Base-by-base conservation (phyloP, 2,888 invertebrate species). In the Ormyrus pomaceus region DNA sequence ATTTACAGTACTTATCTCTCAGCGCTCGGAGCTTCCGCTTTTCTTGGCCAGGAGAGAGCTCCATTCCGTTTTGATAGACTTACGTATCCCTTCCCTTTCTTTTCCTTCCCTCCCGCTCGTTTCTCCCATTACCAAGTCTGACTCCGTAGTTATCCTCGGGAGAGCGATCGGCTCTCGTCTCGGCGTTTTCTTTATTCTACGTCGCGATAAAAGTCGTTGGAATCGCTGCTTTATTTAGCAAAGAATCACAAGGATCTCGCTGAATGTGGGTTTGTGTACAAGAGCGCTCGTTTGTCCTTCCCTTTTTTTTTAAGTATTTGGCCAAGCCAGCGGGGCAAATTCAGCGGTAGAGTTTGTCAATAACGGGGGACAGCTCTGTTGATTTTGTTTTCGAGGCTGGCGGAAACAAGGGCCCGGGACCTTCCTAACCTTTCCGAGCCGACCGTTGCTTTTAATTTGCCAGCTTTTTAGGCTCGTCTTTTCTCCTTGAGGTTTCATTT, bases 91-190 rank as follows among this genome's bases (percentile, higher is more conserved):
- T 69, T 68, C 70, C 75, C 65, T 77, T 53, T 74, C 58, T 64
- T 72, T 64, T 46, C 62, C 59, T 46, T 55, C 76, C 76, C 70
- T 6, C 64, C 10, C 69, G 69, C 77, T 62, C 56, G 82, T 76
- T 68, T 70, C 50, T 77, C 72, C 80, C 69, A 78, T 81, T 73
- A 73, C 70, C 78, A 78, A 61, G 72, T 79, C 80, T 68, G 79
- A 81, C 83, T 80, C 62, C 79, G 62, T 68, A 81, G 81, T 77
- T 81, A 79, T 79, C 79, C 81, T 77, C 80, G 68, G 46, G 68
- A 69, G 73, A 79, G 62, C 78, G 61, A 79, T 79, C 73, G 73
- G 50, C 10, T 11, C 34, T 11, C 55, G 74, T 8, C 56, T 53
- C 19, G 61, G 13, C 65, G 71, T 72, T 78, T 61, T 73, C 78